phyloP scores from a whole-genome alignment of 2,797 vertebrate species.

The Nasua narica region DNA sequence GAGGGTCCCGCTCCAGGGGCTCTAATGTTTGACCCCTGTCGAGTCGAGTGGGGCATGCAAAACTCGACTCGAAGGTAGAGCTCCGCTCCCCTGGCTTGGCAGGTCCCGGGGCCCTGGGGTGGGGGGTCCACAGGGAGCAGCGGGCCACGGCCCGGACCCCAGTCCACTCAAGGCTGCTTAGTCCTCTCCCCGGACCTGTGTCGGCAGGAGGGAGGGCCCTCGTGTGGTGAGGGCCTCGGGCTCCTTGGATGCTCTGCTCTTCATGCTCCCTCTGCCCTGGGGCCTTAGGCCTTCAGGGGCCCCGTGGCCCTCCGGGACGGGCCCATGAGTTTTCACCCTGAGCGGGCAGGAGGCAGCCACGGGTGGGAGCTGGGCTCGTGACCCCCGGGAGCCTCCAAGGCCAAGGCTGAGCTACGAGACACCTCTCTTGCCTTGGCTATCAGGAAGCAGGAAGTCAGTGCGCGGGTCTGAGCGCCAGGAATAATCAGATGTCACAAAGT shows the following conservation, averaged over 20 bases:
- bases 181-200: neutral
- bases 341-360: neutral
- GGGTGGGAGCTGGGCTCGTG: rapidly evolving
- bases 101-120: neutral
- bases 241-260: neutral
- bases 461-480: neutral
- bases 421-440: neutral
- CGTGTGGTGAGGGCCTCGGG: rapidly evolving
- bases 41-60: neutral
- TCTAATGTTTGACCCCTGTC: neutral
- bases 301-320: too few species aligned
- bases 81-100: rapidly evolving
- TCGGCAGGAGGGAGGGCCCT: neutral
- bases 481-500: conserved; percentile 44
- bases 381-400: neutral
- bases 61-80: rapidly evolving
- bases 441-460: neutral
- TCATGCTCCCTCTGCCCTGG: neutral
- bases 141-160: rapidly evolving
- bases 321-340: neutral
- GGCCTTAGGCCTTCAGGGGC: neutral
- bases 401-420: rapidly evolving
- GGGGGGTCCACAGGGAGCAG: rapidly evolving
- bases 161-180: neutral
- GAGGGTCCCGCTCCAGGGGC: neutral